Percentiles rank a stretch among this genome's conserved stretches.
These are phyloP conservation scores for Hypocryptadius cinnamomeus DNA, from an alignment of 2,113 vertebrate genomes.

Conservation along the genomic window DNA sequence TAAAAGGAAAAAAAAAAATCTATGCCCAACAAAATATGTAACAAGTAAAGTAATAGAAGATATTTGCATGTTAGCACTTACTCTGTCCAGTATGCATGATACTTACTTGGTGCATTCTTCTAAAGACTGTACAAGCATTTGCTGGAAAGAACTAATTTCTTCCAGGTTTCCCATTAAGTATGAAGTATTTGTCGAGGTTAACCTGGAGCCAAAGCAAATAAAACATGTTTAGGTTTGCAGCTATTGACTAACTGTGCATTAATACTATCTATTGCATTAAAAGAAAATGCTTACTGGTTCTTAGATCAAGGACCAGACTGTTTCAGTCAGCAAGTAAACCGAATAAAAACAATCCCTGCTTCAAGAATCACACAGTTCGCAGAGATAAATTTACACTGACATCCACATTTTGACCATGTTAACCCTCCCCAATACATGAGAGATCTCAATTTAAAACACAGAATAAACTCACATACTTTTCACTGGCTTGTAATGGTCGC, in stretches of 20 bases:
- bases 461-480: conserved; percentile 81
- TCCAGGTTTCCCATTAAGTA: conserved; percentile 94
- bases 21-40: background rate
- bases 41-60: background rate
- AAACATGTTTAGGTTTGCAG: background rate
- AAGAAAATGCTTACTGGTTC: background rate
- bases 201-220: conserved; percentile 66
- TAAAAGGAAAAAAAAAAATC: background rate
- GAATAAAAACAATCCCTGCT: background rate
- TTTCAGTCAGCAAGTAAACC: background rate
- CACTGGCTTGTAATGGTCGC: conserved; percentile 86
- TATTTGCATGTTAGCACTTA: background rate
- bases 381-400: background rate
- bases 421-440: background rate
- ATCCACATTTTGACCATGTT: background rate
- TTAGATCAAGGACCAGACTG: background rate
- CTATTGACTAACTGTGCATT: background rate
- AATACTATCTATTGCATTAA: background rate
- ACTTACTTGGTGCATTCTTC: conserved; percentile 97
- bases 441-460: background rate
- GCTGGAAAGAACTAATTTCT: conserved; percentile 96
- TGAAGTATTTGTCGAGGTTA: conserved; percentile 78
- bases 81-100: background rate
- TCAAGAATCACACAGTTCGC: background rate
- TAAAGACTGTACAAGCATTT: conserved; percentile 92